A percentile compares a stretch with the other conserved stretches of the same genome.
Evolutionary conservation across 2,113 vertebrate species (phyloP).

Genomic region (Crotalus helleri): DNA sequence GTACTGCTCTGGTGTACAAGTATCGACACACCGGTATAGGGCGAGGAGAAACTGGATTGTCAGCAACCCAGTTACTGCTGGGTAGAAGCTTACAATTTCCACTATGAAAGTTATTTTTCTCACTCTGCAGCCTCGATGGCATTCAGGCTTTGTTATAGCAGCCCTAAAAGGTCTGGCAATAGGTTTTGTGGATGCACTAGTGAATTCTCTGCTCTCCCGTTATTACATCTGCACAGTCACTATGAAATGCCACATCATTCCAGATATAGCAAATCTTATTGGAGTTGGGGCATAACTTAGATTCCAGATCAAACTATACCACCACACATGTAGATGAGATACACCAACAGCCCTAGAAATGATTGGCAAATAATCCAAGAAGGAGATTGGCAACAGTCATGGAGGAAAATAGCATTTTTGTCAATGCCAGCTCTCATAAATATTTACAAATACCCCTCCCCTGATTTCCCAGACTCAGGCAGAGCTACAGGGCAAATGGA

Average conservation of each 20-base stretch:
- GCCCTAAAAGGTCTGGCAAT: background rate
- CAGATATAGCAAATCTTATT: background rate
- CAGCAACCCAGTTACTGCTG: background rate
- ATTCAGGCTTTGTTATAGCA: background rate
- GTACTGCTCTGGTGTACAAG: background rate
- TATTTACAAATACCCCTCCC: background rate
- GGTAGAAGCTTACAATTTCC: background rate
- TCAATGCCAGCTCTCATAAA: background rate
- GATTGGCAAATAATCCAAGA: background rate
- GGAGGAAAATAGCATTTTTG: background rate
- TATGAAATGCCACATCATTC: conserved; percentile 20
- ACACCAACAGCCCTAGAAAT: background rate
- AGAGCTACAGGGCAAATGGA: background rate
- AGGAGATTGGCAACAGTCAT: background rate
- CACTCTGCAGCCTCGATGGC: background rate
- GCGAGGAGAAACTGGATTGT: background rate
- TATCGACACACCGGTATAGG: background rate
- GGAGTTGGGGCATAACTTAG: conserved; percentile 8
- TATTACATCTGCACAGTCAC: conserved; percentile 38
- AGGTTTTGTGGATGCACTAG: conserved; percentile 19
- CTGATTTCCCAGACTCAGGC: background rate
- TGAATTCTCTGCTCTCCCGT: conserved; percentile 66
- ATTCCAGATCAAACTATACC: background rate
- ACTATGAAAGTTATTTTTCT: background rate
- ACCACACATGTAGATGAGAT: background rate